Evolutionary conservation across 2,113 vertebrate species (phyloP).

Genomic region (Castor canadensis): DNA sequence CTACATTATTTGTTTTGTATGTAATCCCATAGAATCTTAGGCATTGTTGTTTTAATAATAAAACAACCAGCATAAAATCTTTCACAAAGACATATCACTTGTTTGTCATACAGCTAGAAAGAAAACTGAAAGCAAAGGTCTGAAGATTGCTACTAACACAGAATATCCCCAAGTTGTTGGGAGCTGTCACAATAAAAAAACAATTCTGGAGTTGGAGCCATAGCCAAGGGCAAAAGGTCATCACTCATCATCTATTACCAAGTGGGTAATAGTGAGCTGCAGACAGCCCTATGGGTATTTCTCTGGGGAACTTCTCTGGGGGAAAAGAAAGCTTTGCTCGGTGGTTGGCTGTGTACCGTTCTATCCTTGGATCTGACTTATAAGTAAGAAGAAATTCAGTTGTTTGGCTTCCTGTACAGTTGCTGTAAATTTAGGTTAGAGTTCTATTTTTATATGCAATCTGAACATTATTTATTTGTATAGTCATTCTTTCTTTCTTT

Average conservation of each 20-base stretch:
- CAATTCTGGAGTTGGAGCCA: background rate
- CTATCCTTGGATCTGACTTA: background rate
- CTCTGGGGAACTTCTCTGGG: background rate
- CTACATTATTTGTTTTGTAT: background rate
- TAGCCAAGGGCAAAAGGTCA: background rate
- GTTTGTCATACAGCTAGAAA: background rate
- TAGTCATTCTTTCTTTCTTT: background rate
- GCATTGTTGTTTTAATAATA: background rate
- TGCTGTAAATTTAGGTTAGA: background rate
- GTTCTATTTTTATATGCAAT: background rate
- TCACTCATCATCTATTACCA: background rate
- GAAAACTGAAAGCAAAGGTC: background rate
- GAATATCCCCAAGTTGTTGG: background rate
- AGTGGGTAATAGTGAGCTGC: background rate
- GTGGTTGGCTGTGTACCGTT: too few relatives aligned
- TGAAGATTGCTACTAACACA: background rate
- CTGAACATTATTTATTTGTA: background rate
- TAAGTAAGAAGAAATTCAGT: background rate
- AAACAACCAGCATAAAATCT: background rate
- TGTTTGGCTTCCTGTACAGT: background rate
- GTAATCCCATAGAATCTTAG: background rate
- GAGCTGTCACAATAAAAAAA: background rate
- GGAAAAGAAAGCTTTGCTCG: background rate
- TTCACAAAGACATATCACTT: background rate
- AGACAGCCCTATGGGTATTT: background rate